Evolutionary conservation across 2,888 invertebrate genomes (phyloP), one percentile per base, ranked within the genome.

Genomic region (Agrochola lychnidis): DNA sequence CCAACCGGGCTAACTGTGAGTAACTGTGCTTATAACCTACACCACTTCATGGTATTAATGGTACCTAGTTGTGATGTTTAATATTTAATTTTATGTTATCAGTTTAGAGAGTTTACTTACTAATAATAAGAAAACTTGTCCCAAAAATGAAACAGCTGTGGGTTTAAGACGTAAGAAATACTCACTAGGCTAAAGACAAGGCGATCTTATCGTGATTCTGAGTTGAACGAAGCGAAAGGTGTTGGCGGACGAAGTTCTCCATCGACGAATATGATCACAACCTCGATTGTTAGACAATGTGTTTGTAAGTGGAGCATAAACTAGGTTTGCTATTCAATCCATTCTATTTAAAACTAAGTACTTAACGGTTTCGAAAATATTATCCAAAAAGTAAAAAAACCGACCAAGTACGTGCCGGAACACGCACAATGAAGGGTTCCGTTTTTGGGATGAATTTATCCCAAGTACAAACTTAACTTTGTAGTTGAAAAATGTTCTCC

Each of bases 1-100:
- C 85, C 88, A 81, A 85, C 73, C 84, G 68, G 78, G 85, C 81
- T 87, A 79, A 79, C 82, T 79, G 86, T 85, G 84, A 87, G 84
- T 88, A 88, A 89, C 86, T 88, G 87, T 87, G 83, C 85, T 84
- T 85, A 87, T 86, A 87, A 85, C 87, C 82, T 83, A 79, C 74
- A 66, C 48, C 42, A 62, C 51, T 70, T 72, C 70, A 71, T 74
- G 63, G 57, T 74, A 72, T 36, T 62, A 51, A n/a, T 61, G 45
- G 30, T 48, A 48, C 48, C 48, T 48, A 61, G 61, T 42, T 57
- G 73, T 62, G n/a, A 56, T 73, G 66, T 70, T 73, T 75, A 62
- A 75, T 80, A 76, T 70, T 51, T 70, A 70, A 73, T 73, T 61
- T 68, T n/a, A 68, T 42, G 2, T 51, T 56, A 69, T 56, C 36